phyloP scores from a whole-genome alignment of 2,888 invertebrate species.

The Molanna angustata region DNA sequence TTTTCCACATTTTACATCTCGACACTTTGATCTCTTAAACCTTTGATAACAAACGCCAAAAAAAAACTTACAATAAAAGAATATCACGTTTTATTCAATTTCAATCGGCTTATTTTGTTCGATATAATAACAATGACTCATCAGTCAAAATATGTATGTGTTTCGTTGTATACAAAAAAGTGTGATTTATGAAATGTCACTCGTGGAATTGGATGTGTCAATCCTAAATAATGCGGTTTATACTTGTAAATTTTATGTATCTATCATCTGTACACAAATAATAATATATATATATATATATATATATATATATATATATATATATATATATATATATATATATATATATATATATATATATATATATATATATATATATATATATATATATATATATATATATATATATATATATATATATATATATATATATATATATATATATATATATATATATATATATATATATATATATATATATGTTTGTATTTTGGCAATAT shows the following conservation, averaged over 20 bases:
- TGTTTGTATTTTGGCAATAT: constrained; percentile 2
- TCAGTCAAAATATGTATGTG: no score
- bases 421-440: constrained; percentile 3
- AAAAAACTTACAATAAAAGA: no score
- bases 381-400: constrained; percentile 6
- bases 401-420: constrained; percentile 6
- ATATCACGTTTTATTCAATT: no score
- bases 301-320: background rate
- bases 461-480: constrained; percentile 2
- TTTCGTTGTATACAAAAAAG: no score
- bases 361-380: constrained; percentile 2
- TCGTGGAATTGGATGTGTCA: no score
- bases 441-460: constrained; percentile 4
- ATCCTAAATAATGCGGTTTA: no score
- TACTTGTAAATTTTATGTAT: background rate
- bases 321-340: background rate
- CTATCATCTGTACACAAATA: background rate
- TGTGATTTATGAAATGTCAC: no score
- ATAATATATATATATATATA: background rate
- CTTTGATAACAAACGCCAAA: no score
- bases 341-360: constrained; percentile 2
- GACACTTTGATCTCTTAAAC: no score
- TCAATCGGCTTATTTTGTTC: no score
- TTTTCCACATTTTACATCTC: no score
- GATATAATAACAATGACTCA: no score